Evolutionary conservation across 2,797 vertebrate genomes (phyloP).

Genomic region (Cynopterus sphinx): DNA sequence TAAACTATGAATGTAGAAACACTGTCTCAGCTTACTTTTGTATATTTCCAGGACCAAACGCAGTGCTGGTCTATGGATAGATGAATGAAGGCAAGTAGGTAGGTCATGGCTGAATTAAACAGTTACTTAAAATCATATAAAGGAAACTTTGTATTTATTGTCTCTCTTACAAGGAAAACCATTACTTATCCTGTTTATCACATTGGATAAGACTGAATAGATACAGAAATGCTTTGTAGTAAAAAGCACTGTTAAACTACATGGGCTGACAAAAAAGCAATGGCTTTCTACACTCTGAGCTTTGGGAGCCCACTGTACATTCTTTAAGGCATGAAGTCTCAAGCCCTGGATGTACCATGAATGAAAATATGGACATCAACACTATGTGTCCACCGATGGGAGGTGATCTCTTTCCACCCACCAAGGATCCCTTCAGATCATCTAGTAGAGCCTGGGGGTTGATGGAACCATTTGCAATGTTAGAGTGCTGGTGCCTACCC

Average conservation of each 20-base stretch:
- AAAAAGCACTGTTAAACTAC: not conserved
- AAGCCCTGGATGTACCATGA: not conserved
- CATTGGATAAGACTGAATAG: slow-evolving; percentile 30
- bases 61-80: not conserved
- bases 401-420: not conserved
- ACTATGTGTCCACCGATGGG: not conserved
- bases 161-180: slow-evolving; percentile 26
- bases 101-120: slow-evolving; percentile 5
- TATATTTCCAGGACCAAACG: not conserved
- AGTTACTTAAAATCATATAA: not conserved
- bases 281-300: not conserved
- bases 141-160: slow-evolving; percentile 56
- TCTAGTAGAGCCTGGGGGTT: not conserved
- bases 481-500: not conserved
- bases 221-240: not conserved
- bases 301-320: not conserved
- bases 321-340: not conserved
- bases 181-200: not conserved
- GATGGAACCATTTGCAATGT: not conserved
- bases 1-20: not conserved
- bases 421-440: not conserved
- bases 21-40: not conserved
- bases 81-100: not conserved
- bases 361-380: not conserved
- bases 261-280: not conserved